These are phyloP conservation scores for Melangyna quadrimaculata DNA, from an alignment of 2,888 invertebrate genomes.

Conservation along the genomic window DNA sequence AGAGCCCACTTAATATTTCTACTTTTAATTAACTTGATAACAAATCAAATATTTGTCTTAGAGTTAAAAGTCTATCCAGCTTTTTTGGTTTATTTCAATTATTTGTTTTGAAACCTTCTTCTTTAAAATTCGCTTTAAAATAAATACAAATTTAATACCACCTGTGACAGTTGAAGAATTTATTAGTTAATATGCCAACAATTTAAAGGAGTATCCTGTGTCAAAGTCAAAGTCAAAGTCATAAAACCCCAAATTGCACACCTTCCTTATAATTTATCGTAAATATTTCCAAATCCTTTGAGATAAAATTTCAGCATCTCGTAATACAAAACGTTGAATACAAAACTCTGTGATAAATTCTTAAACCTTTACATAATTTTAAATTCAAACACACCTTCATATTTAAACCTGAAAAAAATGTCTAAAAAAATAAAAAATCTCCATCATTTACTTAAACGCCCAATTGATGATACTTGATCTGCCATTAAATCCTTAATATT, in stretches of 20 bases:
- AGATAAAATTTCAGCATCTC: conserved; percentile 1
- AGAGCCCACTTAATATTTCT: too few relatives aligned
- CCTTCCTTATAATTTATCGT: background rate
- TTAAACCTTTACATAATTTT: background rate
- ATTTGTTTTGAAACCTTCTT: background rate
- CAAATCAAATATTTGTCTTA: too few relatives aligned
- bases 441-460: background rate
- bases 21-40: too few relatives aligned
- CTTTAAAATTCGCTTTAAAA: background rate
- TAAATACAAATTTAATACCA: background rate
- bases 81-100: too few relatives aligned
- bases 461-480: background rate
- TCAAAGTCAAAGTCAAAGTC: too few relatives aligned
- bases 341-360: background rate
- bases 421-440: background rate
- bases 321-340: background rate
- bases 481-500: background rate
- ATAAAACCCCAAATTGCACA: background rate
- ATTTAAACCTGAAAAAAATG: background rate
- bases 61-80: too few relatives aligned
- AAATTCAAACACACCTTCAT: background rate
- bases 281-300: background rate
- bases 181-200: background rate
- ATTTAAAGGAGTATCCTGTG: background rate
- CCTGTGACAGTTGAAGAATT: background rate